Base-by-base conservation (phyloP, 2,888 invertebrate species). In the Chrysomela aeneicollis region DNA sequence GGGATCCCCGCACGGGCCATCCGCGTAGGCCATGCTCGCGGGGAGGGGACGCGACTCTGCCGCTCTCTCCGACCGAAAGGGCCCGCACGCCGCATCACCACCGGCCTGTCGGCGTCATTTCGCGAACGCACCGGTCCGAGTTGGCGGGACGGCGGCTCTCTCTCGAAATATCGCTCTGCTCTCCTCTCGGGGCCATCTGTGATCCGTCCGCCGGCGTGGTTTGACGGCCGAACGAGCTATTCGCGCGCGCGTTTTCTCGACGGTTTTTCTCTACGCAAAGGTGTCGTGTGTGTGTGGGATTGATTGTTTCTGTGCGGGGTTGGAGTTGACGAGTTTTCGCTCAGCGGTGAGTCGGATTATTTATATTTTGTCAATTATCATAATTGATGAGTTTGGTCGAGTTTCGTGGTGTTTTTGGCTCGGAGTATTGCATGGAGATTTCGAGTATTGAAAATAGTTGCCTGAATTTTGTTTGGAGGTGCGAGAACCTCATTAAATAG, bases 1-100 rank as follows among this genome's bases (percentile, higher is more conserved):
- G 71, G 74, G 75, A 79, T 79, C 78, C 78, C 74, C 73, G 77
- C 78, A 78, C 78, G 80, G 78, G 79, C 78, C 80, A 76, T n/a
- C 42, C 42, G 42, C 42, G 70, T 76, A 66, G 69, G 64, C 64
- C 59, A 35, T 58, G 58, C 46, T 35, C 47, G 50, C 52, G 50
- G 64, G 57, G 66, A 46, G 15, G 55, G 52, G 59, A 37, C n/a
- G 49, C 54, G 53, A 46, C 37, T 35, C 54, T 54, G 51, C 50
- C 49, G 53, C 58, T 61, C 58, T 59, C 61, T 46, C 60, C 51
- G 57, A 61, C 60, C 51, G 57, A 61, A 64, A 67, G 67, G 67
- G 67, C 64, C 67, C 65, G 64, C 58, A 55, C 57, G 51, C 57
- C 46, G 52, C 47, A 18, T 30, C 37, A 18, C 35, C 61, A 30